Conservation (phyloP, 2,113 vertebrate species). For the Agelaius phoeniceus region DNA sequence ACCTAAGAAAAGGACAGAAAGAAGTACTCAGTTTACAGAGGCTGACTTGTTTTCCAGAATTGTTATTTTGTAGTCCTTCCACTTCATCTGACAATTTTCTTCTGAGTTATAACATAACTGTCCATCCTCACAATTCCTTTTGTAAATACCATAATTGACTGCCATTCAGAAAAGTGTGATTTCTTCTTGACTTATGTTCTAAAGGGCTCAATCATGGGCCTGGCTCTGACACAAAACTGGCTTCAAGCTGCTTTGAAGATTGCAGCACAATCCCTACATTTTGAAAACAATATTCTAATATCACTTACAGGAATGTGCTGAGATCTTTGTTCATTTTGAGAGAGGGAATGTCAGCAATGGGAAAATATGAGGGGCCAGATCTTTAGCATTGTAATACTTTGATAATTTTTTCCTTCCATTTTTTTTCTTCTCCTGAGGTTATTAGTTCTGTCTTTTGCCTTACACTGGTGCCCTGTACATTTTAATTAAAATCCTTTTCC, state of each 20-base stretch:
- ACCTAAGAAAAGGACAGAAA: not conserved
- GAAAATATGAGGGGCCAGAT: not conserved
- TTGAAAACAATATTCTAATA: not conserved
- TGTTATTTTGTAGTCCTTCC: not conserved
- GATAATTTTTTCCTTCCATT: not conserved
- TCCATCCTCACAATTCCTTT: not conserved
- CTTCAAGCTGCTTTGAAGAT: not conserved
- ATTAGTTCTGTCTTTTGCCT: conserved; percentile 29
- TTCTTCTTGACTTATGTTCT: not conserved
- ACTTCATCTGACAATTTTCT: not conserved
- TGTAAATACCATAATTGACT: not conserved
- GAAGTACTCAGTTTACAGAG: not conserved
- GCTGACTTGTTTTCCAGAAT: not conserved
- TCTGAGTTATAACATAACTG: not conserved
- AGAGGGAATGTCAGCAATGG: not conserved
- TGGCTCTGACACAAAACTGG: not conserved
- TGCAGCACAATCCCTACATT: not conserved
- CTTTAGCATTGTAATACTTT: not conserved
- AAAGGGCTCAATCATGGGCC: not conserved
- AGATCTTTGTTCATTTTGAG: not conserved
- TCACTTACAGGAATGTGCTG: not conserved
- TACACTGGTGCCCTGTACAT: not conserved
- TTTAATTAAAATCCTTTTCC: conserved; percentile 48
- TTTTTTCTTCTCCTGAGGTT: not conserved
- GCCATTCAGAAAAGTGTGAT: not conserved